Base-by-base conservation (phyloP, 2,797 vertebrate genomes). In the Sebastes baramenuke region DNA sequence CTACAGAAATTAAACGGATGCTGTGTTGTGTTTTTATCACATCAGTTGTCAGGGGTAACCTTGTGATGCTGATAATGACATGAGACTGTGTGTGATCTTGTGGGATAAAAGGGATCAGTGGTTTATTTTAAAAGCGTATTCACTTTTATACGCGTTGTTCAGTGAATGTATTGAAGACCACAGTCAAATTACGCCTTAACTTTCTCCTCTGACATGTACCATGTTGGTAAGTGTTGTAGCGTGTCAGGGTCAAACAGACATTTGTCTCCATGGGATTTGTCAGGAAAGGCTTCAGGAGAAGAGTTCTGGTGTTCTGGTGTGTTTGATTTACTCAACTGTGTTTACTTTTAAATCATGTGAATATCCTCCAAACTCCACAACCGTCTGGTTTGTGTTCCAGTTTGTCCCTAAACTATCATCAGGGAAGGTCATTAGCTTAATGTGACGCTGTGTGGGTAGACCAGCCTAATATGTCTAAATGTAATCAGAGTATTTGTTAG, bases 401-500 rank as follows among this genome's bases (percentile, higher is more conserved):
- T 62, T 52, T 58, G 29, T 52, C 14, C 13, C 34, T 25, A 36
- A 74, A 2, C 62, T 52, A 22, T 25, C 14, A 49, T 2, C 30
- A 42, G 25, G 29, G 34, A 30, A 42, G 34, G 55, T 60, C 6
- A 13, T 73, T 67, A n/a, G 18, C 76, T 67, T 4, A 29, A 56
- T 36, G 25, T 64, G 14, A 49, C 42, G 16, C 58, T 72, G 60
- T 66, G 25, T 38, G 38, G 22, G 11, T 64, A 80, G 67, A 61
- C 14, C 32, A 38, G 49, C 62, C 55, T 20, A 64, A 60, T 58
- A n/a, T 72, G 18, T 84, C 27, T 30, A 3, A 24, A 42, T 89
- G 58, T 85, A 46, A 79, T 87, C 59, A 25, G 75, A 93, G 91
- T 77, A 70, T 88, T 87, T 95, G 87, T 92, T 92, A 92, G 93